Evolutionary conservation across 2,888 invertebrate genomes (phyloP).

Genomic region (Coenonympha arcania): DNA sequence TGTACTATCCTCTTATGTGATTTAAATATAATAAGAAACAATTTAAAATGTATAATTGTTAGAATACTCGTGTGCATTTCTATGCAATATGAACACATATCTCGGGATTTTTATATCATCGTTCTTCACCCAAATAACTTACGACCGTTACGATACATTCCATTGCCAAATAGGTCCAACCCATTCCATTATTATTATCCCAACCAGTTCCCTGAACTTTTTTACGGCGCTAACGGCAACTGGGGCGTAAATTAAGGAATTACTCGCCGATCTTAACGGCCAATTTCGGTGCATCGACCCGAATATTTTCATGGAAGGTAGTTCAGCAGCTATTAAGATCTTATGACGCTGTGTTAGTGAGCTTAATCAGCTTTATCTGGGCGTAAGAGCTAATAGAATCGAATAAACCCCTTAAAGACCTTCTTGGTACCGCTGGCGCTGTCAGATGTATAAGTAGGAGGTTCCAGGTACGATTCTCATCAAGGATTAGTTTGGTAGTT

Average conservation of each 20-base stretch:
- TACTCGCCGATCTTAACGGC: constrained; percentile 19
- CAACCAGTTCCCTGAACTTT: constrained; percentile 19
- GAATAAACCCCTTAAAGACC: too few relatives aligned
- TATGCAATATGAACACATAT: neutral
- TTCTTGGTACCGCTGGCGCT: too few relatives aligned
- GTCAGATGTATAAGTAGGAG: too few relatives aligned
- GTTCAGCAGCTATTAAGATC: constrained; percentile 8
- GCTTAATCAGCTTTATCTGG: constrained; percentile 9
- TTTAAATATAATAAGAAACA: too few relatives aligned
- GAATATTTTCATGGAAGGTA: constrained; percentile 21
- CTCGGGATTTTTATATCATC: neutral
- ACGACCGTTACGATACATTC: constrained; percentile 49
- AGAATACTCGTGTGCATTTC: neutral
- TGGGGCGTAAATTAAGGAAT: constrained; percentile 23
- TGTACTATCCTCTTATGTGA: too few relatives aligned
- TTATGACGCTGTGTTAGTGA: constrained; percentile 1
- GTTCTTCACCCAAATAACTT: constrained; percentile 54
- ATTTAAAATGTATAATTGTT: too few relatives aligned
- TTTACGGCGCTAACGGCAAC: constrained; percentile 24
- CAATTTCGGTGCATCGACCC: constrained; percentile 27
- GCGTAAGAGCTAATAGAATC: constrained; percentile 4
- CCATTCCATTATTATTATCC: constrained; percentile 24
- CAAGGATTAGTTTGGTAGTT: too few relatives aligned
- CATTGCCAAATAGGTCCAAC: constrained; percentile 54
- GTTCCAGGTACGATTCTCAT: too few relatives aligned